Base-by-base conservation (phyloP, 2,113 vertebrate species). In the Stigmatopora nigra region DNA sequence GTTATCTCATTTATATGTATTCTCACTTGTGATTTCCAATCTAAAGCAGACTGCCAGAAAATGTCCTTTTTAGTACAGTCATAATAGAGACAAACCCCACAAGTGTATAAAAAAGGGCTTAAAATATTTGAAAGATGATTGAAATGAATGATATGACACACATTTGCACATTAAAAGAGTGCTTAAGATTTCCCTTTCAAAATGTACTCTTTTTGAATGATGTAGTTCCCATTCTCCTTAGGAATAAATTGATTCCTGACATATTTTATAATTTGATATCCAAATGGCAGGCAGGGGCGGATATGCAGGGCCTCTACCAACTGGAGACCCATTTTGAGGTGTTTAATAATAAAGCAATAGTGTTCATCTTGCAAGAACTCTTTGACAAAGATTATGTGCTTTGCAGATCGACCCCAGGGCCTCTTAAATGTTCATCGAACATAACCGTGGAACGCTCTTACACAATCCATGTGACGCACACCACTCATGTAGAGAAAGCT, bases 271-370 rank as follows among this genome's bases (percentile, higher is more conserved):
- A 87, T 84, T 78, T 84, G 81, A 84, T 83, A 83, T 73, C 79
- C 84, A 86, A 84, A 86, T 71, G 71, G 76, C 65, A 78, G 81
- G 60, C 65, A 78, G 81, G 60, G 70, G 69, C 63, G 56, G 79
- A 84, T 80, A 73, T 78, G 81, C 69, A 64, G 62, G 75, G 69
- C 70, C 74, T 78, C 67, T 74, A 78, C 70, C 64, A 76, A 74
- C 58, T 73, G 65, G 31, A 58, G 74, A 67, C 70, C 65, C 73
- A 85, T 81, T 81, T 56, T 62, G 82, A 91, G 88, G 89, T 90
- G 88, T 90, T 90, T 91, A 86, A 90, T 91, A 89, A 89, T 86
- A 79, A 82, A 88, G 76, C 69, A 72, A 79, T 59, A 76, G 19
- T 45, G 79, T 80, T 84, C 88, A 88, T 88, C 85, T 84, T 86